phyloP scores from a whole-genome alignment of 2,113 vertebrate genomes.

The Phyllostomus discolor region DNA sequence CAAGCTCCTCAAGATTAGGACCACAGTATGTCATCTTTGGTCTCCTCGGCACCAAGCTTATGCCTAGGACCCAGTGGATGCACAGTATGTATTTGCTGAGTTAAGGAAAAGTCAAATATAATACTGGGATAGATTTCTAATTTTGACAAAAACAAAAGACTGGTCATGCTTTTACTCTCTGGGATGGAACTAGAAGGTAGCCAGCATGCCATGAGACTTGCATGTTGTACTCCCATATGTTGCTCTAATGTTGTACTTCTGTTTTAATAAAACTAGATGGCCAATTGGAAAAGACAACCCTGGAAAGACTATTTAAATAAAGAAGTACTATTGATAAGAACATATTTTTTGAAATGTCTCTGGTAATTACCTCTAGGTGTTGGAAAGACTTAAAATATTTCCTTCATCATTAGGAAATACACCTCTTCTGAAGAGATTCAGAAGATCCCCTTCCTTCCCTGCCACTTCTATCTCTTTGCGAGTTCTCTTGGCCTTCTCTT shows the following conservation, averaged over 20 bases:
- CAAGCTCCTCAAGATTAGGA: not conserved
- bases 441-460: not conserved
- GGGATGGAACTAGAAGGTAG: not conserved
- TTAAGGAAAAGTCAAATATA: not conserved
- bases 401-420: not conserved
- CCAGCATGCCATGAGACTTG: not conserved
- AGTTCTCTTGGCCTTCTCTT: not conserved
- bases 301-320: not conserved
- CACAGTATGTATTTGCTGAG: not conserved
- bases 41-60: not conserved
- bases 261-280: not conserved
- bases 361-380: not conserved
- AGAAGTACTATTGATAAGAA: not conserved
- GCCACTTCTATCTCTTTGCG: not conserved
- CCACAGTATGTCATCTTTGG: not conserved
- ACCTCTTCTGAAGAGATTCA: not conserved
- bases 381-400: not conserved
- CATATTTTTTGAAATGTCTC: not conserved
- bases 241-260: not conserved
- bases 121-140: not conserved
- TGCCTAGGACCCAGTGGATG: not conserved
- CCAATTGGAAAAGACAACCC: not conserved
- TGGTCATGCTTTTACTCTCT: not conserved
- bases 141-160: not conserved
- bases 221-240: not conserved